These are phyloP conservation scores for Reticulitermes lucifugus DNA, from an alignment of 2,888 invertebrate genomes.

Conservation along the genomic window DNA sequence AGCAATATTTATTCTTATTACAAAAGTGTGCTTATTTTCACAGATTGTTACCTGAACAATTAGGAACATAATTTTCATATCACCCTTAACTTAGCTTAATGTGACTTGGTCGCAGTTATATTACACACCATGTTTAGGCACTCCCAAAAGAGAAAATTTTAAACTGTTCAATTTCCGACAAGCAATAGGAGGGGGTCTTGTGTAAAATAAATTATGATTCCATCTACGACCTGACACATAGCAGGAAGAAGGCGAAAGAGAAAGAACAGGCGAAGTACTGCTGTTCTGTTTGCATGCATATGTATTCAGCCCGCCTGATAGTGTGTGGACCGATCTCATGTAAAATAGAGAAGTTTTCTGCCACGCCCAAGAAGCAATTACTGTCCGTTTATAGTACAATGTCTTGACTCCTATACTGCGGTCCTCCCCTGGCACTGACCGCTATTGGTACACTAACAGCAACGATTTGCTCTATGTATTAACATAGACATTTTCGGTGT, in stretches of 20 bases:
- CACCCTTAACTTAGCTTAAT: neutral
- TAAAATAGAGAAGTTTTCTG: constrained; percentile 24
- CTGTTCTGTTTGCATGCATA: constrained; percentile 15
- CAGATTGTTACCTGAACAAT: no score
- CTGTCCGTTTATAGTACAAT: constrained; percentile 23
- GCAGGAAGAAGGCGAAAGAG: constrained; percentile 27
- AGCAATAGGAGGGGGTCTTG: constrained; percentile 30
- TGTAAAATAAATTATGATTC: constrained; percentile 41
- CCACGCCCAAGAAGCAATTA: constrained; percentile 47
- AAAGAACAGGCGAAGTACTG: neutral
- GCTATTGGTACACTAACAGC: neutral
- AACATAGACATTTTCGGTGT: no score
- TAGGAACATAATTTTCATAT: neutral
- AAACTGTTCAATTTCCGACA: constrained; percentile 29
- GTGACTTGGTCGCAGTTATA: neutral
- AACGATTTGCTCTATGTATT: neutral
- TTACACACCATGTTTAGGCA: neutral
- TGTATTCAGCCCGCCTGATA: neutral
- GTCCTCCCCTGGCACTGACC: neutral
- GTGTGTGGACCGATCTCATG: constrained; percentile 39
- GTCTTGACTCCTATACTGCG: constrained; percentile 2
- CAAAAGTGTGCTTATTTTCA: no score
- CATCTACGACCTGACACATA: constrained; percentile 28
- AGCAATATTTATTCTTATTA: no score
- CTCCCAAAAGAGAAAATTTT: constrained; percentile 34